These are phyloP conservation scores for Natator depressus DNA, from an alignment of 2,113 vertebrate genomes.

Conservation along the genomic window DNA sequence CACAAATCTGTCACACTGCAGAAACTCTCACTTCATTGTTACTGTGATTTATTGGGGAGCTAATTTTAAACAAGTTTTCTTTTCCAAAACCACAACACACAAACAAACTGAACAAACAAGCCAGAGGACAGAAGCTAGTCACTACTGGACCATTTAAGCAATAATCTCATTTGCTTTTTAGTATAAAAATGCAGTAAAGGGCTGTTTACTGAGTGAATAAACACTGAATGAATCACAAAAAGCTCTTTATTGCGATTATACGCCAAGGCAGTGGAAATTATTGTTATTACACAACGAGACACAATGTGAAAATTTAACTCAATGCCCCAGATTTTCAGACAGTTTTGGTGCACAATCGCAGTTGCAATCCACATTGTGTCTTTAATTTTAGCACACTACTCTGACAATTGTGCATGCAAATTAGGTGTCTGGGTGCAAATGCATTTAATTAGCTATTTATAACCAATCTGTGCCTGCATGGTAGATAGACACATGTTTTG, in stretches of 20 bases:
- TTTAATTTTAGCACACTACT: constrained; percentile 69
- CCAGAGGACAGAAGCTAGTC: constrained; percentile 73
- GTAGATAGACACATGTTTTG: constrained; percentile 66
- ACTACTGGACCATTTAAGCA: constrained; percentile 76
- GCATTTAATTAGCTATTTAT: constrained; percentile 74
- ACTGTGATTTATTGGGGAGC: constrained; percentile 81
- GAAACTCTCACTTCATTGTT: constrained; percentile 80
- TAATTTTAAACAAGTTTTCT: constrained; percentile 81
- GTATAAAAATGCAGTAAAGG: constrained; percentile 76
- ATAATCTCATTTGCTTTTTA: constrained; percentile 82
- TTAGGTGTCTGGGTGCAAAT: constrained; percentile 74
- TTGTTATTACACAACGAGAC: constrained; percentile 75
- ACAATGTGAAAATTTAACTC: constrained; percentile 78
- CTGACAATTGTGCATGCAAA: constrained; percentile 72
- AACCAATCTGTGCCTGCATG: constrained; percentile 64
- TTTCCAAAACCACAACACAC: constrained; percentile 75
- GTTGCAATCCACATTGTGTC: constrained; percentile 66
- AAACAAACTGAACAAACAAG: constrained; percentile 73
- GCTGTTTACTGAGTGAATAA: constrained; percentile 81
- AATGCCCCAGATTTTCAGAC: constrained; percentile 69
- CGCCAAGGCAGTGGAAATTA: constrained; percentile 72
- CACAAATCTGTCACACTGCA: constrained; percentile 80
- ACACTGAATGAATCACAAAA: constrained; percentile 79
- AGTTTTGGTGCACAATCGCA: constrained; percentile 65
- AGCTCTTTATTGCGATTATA: constrained; percentile 76